A percentile compares a stretch with the other conserved stretches of the same genome.
These are phyloP conservation scores for Lissonota sp. DNA, from an alignment of 2,888 invertebrate genomes.

Conservation along the genomic window DNA sequence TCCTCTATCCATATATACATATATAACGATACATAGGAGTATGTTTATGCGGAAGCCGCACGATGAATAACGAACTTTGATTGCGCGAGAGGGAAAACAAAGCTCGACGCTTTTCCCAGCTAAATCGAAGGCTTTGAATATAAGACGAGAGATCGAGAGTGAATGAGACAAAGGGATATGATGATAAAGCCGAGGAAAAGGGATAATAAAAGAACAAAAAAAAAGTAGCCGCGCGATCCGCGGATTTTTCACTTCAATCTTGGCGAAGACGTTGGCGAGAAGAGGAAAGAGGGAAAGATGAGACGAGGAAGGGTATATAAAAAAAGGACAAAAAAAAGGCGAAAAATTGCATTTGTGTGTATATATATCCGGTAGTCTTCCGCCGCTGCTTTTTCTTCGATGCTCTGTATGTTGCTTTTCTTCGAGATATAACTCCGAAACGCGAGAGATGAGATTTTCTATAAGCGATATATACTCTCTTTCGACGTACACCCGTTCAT, in stretches of 20 bases:
- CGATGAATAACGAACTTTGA: conserved; percentile 43
- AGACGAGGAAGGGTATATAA: too few relatives aligned
- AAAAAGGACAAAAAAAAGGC: conserved; percentile 23
- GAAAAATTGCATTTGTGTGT: conserved; percentile 28
- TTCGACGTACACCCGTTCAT: conserved; percentile 32
- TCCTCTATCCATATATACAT: not conserved
- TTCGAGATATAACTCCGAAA: conserved; percentile 42
- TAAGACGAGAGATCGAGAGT: not conserved
- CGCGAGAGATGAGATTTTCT: conserved; percentile 49
- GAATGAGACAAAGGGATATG: not conserved
- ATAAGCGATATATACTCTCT: conserved; percentile 24
- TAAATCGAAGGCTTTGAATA: not conserved
- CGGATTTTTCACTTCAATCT: conserved; percentile 47
- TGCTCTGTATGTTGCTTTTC: not conserved
- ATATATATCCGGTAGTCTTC: conserved; percentile 23
- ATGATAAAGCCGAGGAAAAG: not conserved
- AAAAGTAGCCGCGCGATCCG: conserved; percentile 16
- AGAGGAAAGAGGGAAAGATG: conserved; percentile 1
- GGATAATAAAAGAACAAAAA: conserved; percentile 32
- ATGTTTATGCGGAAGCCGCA: not conserved
- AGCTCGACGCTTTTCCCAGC: not conserved
- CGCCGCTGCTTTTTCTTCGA: conserved; percentile 13
- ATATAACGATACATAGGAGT: not conserved
- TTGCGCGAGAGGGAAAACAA: conserved; percentile 19
- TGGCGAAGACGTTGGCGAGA: conserved; percentile 5